Percentiles rank a stretch among this genome's conserved stretches.
phyloP scores from a whole-genome alignment of 92 coral and sea anemone species.

The Porites evermanni region DNA sequence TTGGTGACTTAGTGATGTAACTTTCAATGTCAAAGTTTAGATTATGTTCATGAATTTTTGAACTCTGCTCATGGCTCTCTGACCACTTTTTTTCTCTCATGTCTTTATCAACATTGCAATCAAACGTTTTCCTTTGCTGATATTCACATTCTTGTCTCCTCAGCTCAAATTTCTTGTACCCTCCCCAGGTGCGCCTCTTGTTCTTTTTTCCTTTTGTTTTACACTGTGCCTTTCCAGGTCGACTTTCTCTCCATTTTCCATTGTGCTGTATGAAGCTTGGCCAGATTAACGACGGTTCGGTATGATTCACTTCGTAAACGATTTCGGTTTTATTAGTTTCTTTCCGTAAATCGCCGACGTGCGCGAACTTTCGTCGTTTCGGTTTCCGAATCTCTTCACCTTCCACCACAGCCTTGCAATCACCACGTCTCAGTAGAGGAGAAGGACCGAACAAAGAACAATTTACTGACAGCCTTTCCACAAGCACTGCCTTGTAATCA shows the following conservation, averaged over 20 bases:
- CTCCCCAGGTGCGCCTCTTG: constrained; percentile 53
- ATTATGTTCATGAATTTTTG: background rate
- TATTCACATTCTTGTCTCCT: background rate
- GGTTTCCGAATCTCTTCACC: constrained; percentile 25
- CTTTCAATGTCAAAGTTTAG: constrained; percentile 47
- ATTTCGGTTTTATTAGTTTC: constrained; percentile 37
- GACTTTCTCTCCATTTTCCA: constrained; percentile 19
- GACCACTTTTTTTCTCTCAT: background rate
- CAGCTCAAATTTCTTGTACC: constrained; percentile 30
- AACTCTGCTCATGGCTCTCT: constrained; percentile 11
- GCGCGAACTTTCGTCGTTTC: constrained; percentile 52
- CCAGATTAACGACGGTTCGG: constrained; percentile 46
- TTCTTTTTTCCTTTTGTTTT: constrained; percentile 38
- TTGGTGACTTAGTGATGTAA: constrained; percentile 24
- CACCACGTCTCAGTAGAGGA: constrained; percentile 44
- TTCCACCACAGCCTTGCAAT: constrained; percentile 49
- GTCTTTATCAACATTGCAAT: background rate
- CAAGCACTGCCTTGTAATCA: constrained; percentile 41
- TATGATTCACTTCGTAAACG: constrained; percentile 51
- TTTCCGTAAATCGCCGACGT: constrained; percentile 61
- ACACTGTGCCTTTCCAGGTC: constrained; percentile 21
- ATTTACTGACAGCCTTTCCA: constrained; percentile 30
- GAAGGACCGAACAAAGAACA: background rate
- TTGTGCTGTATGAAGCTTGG: constrained; percentile 43
- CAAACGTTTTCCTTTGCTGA: background rate